Conservation (phyloP, 2,797 vertebrate species). For the Pseudocheirus occidentalis region DNA sequence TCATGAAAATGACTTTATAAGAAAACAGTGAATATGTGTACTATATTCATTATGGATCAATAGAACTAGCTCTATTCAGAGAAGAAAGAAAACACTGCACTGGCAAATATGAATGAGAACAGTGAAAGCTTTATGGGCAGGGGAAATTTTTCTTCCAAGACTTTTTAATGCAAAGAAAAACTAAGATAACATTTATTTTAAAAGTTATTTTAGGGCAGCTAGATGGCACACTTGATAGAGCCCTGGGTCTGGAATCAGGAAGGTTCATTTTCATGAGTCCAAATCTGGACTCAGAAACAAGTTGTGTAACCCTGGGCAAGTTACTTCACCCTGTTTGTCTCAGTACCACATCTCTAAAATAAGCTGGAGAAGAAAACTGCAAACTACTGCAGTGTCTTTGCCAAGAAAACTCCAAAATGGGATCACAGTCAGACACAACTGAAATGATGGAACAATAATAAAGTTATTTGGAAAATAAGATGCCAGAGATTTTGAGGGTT, state of each 20-base stretch:
- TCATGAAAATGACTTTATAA: constrained; percentile 43
- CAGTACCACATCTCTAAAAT: not conserved
- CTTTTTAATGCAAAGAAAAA: constrained; percentile 30
- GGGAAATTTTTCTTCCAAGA: constrained; percentile 33
- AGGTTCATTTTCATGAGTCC: not conserved
- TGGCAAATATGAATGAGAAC: not conserved
- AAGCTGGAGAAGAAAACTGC: not conserved
- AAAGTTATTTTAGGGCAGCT: not conserved
- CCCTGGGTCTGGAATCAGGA: too few relatives aligned
- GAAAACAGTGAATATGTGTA: constrained; percentile 46
- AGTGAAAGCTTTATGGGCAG: not conserved
- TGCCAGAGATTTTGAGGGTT: not conserved
- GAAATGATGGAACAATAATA: not conserved
- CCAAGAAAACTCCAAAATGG: not conserved
- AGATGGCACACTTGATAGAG: too few relatives aligned
- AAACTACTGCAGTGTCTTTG: not conserved
- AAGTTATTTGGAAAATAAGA: constrained; percentile 1
- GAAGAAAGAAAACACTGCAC: constrained; percentile 20
- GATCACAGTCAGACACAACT: not conserved
- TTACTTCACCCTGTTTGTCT: not conserved
- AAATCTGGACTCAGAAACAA: not conserved
- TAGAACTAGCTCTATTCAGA: not conserved
- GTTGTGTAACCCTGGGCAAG: not conserved
- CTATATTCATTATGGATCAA: constrained; percentile 40
- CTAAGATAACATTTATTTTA: constrained; percentile 24